A percentile compares a stretch with the other conserved stretches of the same genome.
Conservation (phyloP, 2,113 vertebrate genomes). For the Sander lucioperca region DNA sequence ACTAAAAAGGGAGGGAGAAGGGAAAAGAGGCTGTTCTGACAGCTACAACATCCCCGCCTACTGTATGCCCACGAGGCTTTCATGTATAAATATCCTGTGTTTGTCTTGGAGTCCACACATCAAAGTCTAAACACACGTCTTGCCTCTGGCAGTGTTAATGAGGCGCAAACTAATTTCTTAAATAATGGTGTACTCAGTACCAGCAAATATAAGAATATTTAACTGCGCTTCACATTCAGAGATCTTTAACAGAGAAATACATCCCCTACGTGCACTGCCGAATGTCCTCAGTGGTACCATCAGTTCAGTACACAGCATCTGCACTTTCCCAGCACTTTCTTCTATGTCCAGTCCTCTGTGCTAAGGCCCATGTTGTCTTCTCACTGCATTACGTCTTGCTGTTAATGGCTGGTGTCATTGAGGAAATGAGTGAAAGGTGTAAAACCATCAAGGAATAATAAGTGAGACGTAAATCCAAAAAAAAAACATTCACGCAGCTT, state of each 20-base stretch:
- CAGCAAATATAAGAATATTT: neutral
- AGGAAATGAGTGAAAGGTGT: constrained; percentile 34
- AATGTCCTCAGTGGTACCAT: neutral
- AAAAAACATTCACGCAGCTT: constrained; percentile 13
- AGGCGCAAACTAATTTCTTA: constrained; percentile 24
- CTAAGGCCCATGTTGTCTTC: neutral
- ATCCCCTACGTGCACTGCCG: neutral
- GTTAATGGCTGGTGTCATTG: constrained; percentile 1
- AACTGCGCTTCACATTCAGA: neutral
- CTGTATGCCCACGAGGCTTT: constrained; percentile 67
- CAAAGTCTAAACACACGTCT: constrained; percentile 48
- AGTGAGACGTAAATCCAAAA: neutral
- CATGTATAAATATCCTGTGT: constrained; percentile 76
- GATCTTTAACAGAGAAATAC: neutral
- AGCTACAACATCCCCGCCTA: constrained; percentile 70
- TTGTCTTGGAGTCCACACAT: constrained; percentile 51
- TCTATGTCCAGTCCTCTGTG: neutral
- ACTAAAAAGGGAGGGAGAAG: constrained; percentile 53
- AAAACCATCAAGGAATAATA: constrained; percentile 2
- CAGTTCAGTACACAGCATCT: neutral
- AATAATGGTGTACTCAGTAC: neutral
- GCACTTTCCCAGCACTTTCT: neutral
- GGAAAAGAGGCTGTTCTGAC: constrained; percentile 54
- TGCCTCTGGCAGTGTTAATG: constrained; percentile 19
- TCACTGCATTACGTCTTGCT: neutral